Conservation (phyloP, 1,140 invertebrate species). For the Magallana angulata region DNA sequence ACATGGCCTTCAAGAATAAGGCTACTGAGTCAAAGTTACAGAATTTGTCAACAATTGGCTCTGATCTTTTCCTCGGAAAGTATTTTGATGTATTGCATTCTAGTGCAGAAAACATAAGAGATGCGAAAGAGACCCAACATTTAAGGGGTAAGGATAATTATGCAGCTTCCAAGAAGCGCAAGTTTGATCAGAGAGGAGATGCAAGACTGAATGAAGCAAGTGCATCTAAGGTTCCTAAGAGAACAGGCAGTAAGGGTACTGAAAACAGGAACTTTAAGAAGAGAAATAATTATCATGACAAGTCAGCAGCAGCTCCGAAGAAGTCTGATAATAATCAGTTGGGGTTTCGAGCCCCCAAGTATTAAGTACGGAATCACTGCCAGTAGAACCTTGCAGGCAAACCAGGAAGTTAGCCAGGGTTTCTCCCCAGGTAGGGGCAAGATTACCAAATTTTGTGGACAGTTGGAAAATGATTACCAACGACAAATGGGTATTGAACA, state of each 20-base stretch:
- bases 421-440: slow-evolving; percentile 28
- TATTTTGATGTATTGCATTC: background rate
- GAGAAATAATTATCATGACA: background rate
- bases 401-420: background rate
- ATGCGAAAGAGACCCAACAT: background rate
- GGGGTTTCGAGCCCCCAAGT: background rate
- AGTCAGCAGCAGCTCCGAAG: background rate
- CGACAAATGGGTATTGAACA: background rate
- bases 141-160: background rate
- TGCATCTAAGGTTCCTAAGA: background rate
- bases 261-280: background rate
- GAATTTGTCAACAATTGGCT: background rate
- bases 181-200: background rate
- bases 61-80: background rate
- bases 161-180: background rate
- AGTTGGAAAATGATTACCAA: slow-evolving; percentile 7
- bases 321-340: background rate
- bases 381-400: background rate
- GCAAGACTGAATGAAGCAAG: background rate
- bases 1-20: slow-evolving; percentile 22
- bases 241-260: background rate
- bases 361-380: background rate
- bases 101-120: no score
- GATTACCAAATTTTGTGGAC: slow-evolving; percentile 6
- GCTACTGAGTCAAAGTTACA: background rate